Percentiles rank a stretch among this genome's conserved stretches.
Evolutionary conservation across 2,888 invertebrate genomes (phyloP).

Genomic region (Aphidius colemani): DNA sequence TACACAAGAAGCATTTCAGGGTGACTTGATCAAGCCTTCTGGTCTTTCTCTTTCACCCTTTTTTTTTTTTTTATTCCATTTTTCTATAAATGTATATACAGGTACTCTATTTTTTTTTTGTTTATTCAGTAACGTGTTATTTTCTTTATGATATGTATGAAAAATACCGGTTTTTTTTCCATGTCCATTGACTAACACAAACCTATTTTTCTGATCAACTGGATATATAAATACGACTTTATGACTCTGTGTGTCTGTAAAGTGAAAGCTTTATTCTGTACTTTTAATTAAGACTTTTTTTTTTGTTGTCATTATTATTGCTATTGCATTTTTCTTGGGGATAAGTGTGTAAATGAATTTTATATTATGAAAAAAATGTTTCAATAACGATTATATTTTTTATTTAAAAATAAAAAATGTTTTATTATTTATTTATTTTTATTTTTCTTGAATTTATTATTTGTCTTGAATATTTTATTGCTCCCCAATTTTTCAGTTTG

Average conservation of each 20-base stretch:
- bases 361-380: no score
- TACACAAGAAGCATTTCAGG: constrained; percentile 61
- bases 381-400: constrained; percentile 1
- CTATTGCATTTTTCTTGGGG: constrained; percentile 7
- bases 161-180: constrained; percentile 35
- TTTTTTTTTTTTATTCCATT: no score
- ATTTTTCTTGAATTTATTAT: constrained; percentile 36
- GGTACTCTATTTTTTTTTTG: no score
- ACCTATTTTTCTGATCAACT: constrained; percentile 15
- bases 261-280: constrained; percentile 61
- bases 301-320: constrained; percentile 32
- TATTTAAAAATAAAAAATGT: constrained; percentile 3
- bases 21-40: constrained; percentile 44
- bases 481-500: constrained; percentile 21
- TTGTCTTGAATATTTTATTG: constrained; percentile 45
- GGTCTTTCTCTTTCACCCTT: background rate
- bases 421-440: background rate
- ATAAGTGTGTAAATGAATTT: constrained; percentile 8
- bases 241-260: constrained; percentile 34
- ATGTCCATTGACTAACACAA: constrained; percentile 14
- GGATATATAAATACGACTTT: constrained; percentile 31
- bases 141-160: constrained; percentile 25
- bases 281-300: constrained; percentile 55
- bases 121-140: no score
- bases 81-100: no score